Evolutionary conservation across 1,140 invertebrate genomes (phyloP), one percentile per base, ranked within the genome.

Genomic region (Drosophila obscura): DNA sequence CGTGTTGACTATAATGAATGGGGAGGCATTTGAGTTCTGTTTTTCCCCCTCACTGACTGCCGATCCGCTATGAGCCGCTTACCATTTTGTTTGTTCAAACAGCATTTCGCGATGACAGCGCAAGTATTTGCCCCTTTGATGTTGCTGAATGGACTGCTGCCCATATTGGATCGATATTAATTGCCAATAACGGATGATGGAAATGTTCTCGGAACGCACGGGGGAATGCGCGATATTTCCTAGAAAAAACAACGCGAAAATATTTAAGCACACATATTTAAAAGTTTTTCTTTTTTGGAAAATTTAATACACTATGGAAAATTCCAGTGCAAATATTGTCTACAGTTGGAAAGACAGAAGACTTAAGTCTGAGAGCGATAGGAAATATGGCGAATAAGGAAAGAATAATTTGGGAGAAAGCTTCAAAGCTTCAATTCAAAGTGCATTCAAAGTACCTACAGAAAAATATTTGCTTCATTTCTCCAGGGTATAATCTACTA

Each of bases 11-110:
- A 45, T 64, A 73, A 73, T 73, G 69, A 73, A 73, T 73, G 69
- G 51, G 59, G 15, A 53, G 19, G 58, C 11, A n/a, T 31, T 39
- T 41, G n/a, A 51, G 48, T 24, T 50, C 28, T 60, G 41, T 58
- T 67, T 2, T 51, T 67, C 11, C 28, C 28, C 46, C 46, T 19
- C 26, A 16, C 39, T 43, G 60, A 9, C 31, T 35, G 2, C 8
- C 8, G 31, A 35, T 35, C 31, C 9, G 31, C 11, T 13, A 39
- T 39, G 35, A 39, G 13, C 35, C 11, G 13, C 35, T 52, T 22
- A 51, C 59, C 45, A 44, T 73, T 39, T 73, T 73, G 69, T 73
- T 73, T 73, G 69, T 73, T 61, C 69, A 73, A 73, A 73, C 71
- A 73, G 68, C 55, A 39, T 73, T 63, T 44, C 44, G 69, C 59